A percentile compares a stretch with the other conserved stretches of the same genome.
phyloP scores from a whole-genome alignment of 2,797 vertebrate species.

The Rhinoraja longicauda region DNA sequence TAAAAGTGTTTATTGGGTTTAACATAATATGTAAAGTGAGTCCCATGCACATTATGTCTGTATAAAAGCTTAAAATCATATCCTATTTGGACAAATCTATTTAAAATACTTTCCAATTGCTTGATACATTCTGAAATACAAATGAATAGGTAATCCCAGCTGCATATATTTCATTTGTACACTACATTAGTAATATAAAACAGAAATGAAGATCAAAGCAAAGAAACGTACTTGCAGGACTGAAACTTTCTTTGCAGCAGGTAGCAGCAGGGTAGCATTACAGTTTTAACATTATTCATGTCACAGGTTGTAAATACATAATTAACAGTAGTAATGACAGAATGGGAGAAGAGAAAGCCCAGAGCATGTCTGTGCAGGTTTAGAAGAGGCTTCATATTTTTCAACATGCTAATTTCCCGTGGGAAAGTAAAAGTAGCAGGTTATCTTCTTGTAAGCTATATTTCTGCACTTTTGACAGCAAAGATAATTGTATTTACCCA shows the following conservation, averaged over 20 bases:
- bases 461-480: not conserved
- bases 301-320: slow-evolving; percentile 22
- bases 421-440: slow-evolving; percentile 27
- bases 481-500: slow-evolving; percentile 22
- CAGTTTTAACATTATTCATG: slow-evolving; percentile 32
- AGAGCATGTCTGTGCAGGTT: slow-evolving; percentile 14
- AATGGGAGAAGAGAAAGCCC: slow-evolving; percentile 14
- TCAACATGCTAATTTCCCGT: slow-evolving; percentile 35
- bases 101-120: not conserved
- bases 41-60: not conserved
- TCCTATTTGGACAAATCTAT: not conserved
- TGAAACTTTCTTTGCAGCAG: slow-evolving; percentile 9
- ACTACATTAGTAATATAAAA: not conserved
- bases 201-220: slow-evolving; percentile 2
- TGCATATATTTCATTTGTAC: not conserved
- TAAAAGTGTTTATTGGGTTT: not conserved
- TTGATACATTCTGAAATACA: not conserved
- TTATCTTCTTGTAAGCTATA: slow-evolving; percentile 15
- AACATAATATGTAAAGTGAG: not conserved
- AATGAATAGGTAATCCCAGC: not conserved
- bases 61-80: not conserved
- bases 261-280: slow-evolving; percentile 25
- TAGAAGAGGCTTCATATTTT: not conserved
- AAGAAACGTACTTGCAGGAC: slow-evolving; percentile 6
- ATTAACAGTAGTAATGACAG: slow-evolving; percentile 34